phyloP scores from a whole-genome alignment of 2,888 invertebrate species.

The Athrips mouffetella region DNA sequence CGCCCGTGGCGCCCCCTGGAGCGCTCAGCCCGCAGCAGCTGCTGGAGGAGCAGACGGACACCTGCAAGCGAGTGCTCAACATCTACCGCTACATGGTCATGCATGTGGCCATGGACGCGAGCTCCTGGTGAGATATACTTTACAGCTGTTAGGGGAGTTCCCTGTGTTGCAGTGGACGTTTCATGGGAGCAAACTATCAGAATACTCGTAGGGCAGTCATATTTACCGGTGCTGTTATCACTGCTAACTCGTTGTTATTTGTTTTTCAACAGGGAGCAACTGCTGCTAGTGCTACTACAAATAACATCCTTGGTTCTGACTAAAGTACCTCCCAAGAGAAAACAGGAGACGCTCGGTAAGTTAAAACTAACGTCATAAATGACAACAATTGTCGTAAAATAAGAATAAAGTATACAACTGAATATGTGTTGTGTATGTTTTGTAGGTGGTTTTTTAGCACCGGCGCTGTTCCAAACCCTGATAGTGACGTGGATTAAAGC shows the following conservation, averaged over 20 bases:
- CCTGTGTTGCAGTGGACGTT: no score
- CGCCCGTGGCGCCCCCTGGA: conserved; percentile 71
- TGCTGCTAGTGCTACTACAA: conserved; percentile 90
- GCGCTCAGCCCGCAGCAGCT: conserved; percentile 80
- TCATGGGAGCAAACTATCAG: no score
- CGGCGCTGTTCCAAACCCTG: conserved; percentile 93
- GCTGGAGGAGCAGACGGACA: conserved; percentile 95
- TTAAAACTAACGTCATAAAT: no score
- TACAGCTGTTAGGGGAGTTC: no score
- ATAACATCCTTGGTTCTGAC: conserved; percentile 93
- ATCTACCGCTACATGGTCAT: conserved; percentile 98
- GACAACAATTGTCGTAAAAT: no score
- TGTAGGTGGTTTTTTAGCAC: conserved; percentile 87
- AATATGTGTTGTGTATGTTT: conserved; percentile 8
- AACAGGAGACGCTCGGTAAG: conserved; percentile 83
- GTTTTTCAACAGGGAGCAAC: conserved; percentile 84
- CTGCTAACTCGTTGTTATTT: not conserved
- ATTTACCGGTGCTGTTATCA: no score
- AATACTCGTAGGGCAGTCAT: no score
- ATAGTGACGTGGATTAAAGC: conserved; percentile 99
- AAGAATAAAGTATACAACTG: not conserved
- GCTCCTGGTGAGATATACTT: conserved; percentile 85
- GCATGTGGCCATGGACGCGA: conserved; percentile 95
- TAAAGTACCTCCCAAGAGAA: conserved; percentile 86
- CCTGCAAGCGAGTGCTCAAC: conserved; percentile 96